Evolutionary conservation across 2,888 invertebrate genomes (phyloP).

Genomic region (Axea sp.): DNA sequence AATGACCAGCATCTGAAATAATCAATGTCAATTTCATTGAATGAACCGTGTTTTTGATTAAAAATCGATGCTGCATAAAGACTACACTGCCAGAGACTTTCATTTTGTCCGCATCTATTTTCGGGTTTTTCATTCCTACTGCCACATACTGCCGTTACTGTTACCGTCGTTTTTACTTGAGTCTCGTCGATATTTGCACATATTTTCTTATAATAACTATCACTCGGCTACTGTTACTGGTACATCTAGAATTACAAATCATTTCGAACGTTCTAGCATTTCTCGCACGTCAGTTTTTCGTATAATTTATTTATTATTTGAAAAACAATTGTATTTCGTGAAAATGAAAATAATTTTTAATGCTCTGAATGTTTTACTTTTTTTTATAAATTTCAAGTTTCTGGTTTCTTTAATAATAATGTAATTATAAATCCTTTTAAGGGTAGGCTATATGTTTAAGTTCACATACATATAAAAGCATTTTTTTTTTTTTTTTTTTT

Average conservation of each 20-base stretch:
- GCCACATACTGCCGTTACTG: conserved; percentile 53
- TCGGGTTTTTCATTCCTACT: conserved; percentile 35
- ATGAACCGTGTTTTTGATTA: conserved; percentile 5
- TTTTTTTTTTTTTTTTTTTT: no score
- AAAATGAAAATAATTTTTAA: no score
- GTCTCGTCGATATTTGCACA: conserved; percentile 58
- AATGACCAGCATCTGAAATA: conserved; percentile 7
- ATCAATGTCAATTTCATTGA: background rate
- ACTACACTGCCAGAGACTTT: conserved; percentile 39
- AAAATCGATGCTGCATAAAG: conserved; percentile 17
- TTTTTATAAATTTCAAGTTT: no score
- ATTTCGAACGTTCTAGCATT: conserved; percentile 52
- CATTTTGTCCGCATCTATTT: conserved; percentile 20
- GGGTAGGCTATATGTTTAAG: no score
- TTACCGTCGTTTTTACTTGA: conserved; percentile 50
- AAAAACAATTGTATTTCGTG: no score
- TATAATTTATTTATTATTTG: no score
- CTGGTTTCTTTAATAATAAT: no score
- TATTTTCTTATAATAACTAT: conserved; percentile 44
- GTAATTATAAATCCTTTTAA: no score
- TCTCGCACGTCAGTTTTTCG: conserved; percentile 49
- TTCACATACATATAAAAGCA: no score
- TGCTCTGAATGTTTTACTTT: no score
- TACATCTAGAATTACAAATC: conserved; percentile 52
- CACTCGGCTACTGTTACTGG: conserved; percentile 50